Base-by-base conservation (phyloP, 2,113 vertebrate genomes). In the Brachyhypopomus gauderio region DNA sequence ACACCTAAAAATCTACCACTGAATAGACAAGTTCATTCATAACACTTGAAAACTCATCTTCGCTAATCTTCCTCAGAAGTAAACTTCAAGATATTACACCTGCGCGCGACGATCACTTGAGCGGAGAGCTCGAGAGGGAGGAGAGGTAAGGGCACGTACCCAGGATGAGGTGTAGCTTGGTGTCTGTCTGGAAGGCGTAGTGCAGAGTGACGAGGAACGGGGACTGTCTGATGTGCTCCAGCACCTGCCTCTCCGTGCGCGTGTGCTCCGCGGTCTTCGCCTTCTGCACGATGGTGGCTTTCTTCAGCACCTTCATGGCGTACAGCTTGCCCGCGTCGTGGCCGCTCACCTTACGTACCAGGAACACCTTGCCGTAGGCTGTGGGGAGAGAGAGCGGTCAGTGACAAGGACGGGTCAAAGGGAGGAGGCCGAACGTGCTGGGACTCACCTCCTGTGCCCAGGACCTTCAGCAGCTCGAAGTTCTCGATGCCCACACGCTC, bases 401-500 rank as follows among this genome's bases (percentile, higher is more conserved):
- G 60, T n/a, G 34, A 69, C 84, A 60, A 81, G 17, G 58, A 69
- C 16, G 11, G 20, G 48, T 66, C 60, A 69, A 41, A 6, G 23
- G 20, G 7, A n/a, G 59, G 38, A 19, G 38, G n/a, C 22, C 41
- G 62, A 12, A 30, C 20, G 41, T 45, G 56, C 70, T 34, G 56
- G 67, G 45, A 92, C 96, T 95, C 92, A 98, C 97, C 97, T 93
- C 97, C 97, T 73, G 97, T 99, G 89, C 97, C 97, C 85, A 99
- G 92, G 79, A 99, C 97, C 87, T 98, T 99, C 75, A 99, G 88
- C 0, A 99, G 95, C 89, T 99, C 97, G 75, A 99, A 99, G 91
- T 98, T 99, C 92, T 98, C 96, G 85, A 99, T 98, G 84, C 97
- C 97, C 86, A 99, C 97, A 83, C 96, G 96, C 91, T 99, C 97